phyloP scores from a whole-genome alignment of 2,888 invertebrate genomes.

The Drosophila anomalata region DNA sequence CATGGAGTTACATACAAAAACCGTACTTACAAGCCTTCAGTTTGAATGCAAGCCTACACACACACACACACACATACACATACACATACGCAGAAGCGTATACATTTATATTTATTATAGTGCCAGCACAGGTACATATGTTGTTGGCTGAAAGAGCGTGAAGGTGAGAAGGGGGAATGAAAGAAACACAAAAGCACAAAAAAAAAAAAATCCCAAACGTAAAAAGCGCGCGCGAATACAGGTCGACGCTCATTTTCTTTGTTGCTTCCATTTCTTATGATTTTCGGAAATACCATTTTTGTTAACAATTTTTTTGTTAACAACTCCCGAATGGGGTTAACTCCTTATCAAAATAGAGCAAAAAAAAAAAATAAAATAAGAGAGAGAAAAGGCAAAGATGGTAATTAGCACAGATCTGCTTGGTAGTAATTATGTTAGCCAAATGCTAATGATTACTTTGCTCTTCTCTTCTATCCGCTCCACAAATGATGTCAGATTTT shows the following conservation, averaged over 20 bases:
- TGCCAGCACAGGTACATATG: slow-evolving; percentile 56
- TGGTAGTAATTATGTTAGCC: slow-evolving; percentile 34
- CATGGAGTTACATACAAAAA: slow-evolving; percentile 38
- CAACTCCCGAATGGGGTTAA: neutral
- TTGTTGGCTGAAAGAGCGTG: neutral
- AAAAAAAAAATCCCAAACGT: slow-evolving; percentile 59
- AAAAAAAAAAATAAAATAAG: neutral
- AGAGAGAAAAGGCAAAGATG: neutral
- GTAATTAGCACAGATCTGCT: slow-evolving; percentile 6
- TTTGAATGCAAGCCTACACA: slow-evolving; percentile 25
- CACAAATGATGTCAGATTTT: slow-evolving; percentile 7
- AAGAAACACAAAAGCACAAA: neutral
- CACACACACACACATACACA: slow-evolving; percentile 5
- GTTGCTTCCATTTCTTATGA: slow-evolving; percentile 63
- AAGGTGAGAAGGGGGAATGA: slow-evolving; percentile 19
- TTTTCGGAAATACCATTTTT: slow-evolving; percentile 72
- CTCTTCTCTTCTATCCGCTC: neutral
- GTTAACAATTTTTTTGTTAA: neutral
- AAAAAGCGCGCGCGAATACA: slow-evolving; percentile 79
- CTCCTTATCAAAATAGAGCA: neutral
- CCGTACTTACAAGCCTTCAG: slow-evolving; percentile 19
- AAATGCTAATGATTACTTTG: slow-evolving; percentile 36
- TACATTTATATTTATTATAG: slow-evolving; percentile 22
- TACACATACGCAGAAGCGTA: neutral
- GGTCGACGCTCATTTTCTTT: slow-evolving; percentile 67